Conservation (phyloP, 1,140 invertebrate genomes). For the Drosophila pallidifrons region DNA sequence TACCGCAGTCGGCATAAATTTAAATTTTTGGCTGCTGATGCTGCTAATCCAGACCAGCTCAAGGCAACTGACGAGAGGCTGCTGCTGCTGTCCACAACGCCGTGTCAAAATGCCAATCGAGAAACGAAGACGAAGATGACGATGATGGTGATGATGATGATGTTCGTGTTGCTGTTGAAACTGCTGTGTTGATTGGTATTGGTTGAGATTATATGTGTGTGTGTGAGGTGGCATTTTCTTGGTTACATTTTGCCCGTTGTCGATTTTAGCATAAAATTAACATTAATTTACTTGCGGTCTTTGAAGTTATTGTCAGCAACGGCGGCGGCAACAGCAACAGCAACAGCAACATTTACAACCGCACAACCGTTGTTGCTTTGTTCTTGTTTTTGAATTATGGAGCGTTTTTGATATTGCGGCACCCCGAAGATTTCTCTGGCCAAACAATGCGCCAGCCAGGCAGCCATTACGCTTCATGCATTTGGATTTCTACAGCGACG, state of each 20-base stretch:
- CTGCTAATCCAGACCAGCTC: slow-evolving; percentile 73
- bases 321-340: slow-evolving; percentile 10
- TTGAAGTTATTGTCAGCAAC: slow-evolving; percentile 75
- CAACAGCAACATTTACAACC: slow-evolving; percentile 2
- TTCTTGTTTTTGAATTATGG: slow-evolving; percentile 82
- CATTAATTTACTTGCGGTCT: slow-evolving; percentile 84
- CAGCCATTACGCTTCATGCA: slow-evolving; percentile 54
- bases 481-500: slow-evolving; percentile 48
- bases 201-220: slow-evolving; percentile 13
- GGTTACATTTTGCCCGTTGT: slow-evolving; percentile 53
- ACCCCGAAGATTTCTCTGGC: slow-evolving; percentile 43
- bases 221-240: slow-evolving; percentile 51
- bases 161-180: slow-evolving; percentile 23
- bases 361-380: slow-evolving; percentile 44
- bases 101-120: slow-evolving; percentile 83
- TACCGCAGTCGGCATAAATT: slow-evolving; percentile 82
- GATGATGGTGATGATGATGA: slow-evolving; percentile 18
- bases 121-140: slow-evolving; percentile 32
- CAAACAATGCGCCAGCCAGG: slow-evolving; percentile 61
- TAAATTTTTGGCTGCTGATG: slow-evolving; percentile 73
- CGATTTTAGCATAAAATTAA: slow-evolving; percentile 83
- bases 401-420: slow-evolving; percentile 67
- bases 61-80: slow-evolving; percentile 46
- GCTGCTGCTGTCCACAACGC: slow-evolving; percentile 20
- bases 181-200: slow-evolving; percentile 73